A percentile compares a stretch with the other conserved stretches of the same genome.
These are phyloP conservation scores for Amniataba percoides DNA, from an alignment of 2,797 vertebrate species.

Conservation along the genomic window DNA sequence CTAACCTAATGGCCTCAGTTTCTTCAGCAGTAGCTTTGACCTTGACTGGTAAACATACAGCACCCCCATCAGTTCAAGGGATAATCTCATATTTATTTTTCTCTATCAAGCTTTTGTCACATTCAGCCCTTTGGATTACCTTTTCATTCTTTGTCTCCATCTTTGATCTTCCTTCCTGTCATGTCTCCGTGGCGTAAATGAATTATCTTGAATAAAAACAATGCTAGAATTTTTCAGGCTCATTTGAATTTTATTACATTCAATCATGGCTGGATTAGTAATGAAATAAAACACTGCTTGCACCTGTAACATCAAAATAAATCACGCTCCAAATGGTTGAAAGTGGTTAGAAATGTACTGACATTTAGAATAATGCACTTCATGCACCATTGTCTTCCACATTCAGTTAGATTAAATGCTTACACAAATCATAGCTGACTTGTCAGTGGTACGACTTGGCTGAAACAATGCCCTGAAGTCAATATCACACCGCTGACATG, in stretches of 20 bases:
- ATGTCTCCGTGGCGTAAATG: background rate
- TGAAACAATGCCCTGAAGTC: conserved; percentile 56
- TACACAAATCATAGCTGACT: conserved; percentile 54
- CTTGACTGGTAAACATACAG: background rate
- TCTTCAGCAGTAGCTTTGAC: background rate
- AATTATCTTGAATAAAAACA: conserved; percentile 33
- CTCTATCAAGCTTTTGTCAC: background rate
- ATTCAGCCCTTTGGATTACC: background rate
- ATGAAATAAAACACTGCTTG: conserved; percentile 39
- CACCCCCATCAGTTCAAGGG: background rate
- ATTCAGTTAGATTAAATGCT: conserved; percentile 38
- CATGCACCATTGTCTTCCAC: conserved; percentile 32
- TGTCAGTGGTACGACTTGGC: conserved; percentile 42
- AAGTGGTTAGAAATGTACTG: conserved; percentile 39
- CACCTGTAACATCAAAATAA: conserved; percentile 45
- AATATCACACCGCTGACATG: conserved; percentile 14
- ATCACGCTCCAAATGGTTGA: conserved; percentile 39
- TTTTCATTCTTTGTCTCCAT: conserved; percentile 12
- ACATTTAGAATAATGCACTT: conserved; percentile 65
- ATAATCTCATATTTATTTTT: background rate
- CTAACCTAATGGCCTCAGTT: background rate
- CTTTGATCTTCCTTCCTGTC: conserved; percentile 10
- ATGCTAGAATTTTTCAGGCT: conserved; percentile 41
- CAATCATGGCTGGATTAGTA: background rate
- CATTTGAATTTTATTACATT: conserved; percentile 65